phyloP scores from a whole-genome alignment of 2,888 invertebrate species.

The Drosophila infuscata region DNA sequence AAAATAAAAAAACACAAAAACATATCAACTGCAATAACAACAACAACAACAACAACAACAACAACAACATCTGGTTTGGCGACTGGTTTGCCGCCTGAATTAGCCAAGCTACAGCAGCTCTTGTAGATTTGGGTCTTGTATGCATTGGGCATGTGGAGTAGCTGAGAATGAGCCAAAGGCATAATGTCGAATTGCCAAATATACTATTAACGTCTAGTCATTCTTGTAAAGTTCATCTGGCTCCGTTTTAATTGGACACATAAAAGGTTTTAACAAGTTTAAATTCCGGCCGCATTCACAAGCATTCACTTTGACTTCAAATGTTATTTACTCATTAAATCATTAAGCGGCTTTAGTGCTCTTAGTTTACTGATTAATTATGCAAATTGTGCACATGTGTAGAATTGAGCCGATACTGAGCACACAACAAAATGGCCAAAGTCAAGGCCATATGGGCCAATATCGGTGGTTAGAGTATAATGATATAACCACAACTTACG shows the following conservation, averaged over 20 bases:
- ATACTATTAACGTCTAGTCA: neutral
- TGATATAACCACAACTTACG: slow-evolving; percentile 41
- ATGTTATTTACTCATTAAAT: neutral
- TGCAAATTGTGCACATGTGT: neutral
- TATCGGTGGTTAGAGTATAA: neutral
- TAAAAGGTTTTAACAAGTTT: neutral
- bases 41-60: slow-evolving; percentile 37
- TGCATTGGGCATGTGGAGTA: slow-evolving; percentile 36
- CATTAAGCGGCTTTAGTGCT: neutral
- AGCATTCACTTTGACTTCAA: slow-evolving; percentile 35
- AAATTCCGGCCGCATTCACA: slow-evolving; percentile 9
- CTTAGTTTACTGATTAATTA: slow-evolving; percentile 19
- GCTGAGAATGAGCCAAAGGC: slow-evolving; percentile 31
- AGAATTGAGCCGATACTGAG: slow-evolving; percentile 2
- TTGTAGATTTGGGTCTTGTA: slow-evolving; percentile 41
- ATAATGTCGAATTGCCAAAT: neutral
- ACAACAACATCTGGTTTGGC: slow-evolving; percentile 43
- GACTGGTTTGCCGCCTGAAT: slow-evolving; percentile 76
- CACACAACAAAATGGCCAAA: slow-evolving; percentile 34
- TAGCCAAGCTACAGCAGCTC: slow-evolving; percentile 61
- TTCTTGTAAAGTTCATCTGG: slow-evolving; percentile 52
- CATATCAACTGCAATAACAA: slow-evolving; percentile 11
- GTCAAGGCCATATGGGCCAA: slow-evolving; percentile 40
- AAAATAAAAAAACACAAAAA: slow-evolving; percentile 7
- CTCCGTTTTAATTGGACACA: slow-evolving; percentile 32